These are phyloP conservation scores for Lithophane leautieri DNA, from an alignment of 2,888 invertebrate species.

Conservation along the genomic window DNA sequence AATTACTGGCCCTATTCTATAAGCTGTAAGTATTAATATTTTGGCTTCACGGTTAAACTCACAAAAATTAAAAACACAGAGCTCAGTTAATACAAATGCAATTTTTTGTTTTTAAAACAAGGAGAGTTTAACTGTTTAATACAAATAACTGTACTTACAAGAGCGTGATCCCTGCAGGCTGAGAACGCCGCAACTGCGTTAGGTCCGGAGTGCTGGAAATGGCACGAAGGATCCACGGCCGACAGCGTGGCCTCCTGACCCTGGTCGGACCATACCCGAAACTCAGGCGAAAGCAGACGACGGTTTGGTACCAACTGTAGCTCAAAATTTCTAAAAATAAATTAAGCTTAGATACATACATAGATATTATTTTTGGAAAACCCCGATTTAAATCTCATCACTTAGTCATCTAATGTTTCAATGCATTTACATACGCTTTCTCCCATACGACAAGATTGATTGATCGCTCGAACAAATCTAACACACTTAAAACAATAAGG, in stretches of 20 bases:
- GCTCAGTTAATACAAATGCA: background rate
- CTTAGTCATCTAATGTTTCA: constrained; percentile 41
- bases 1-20: background rate
- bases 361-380: constrained; percentile 7
- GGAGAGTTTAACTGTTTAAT: background rate
- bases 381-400: constrained; percentile 21
- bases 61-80: background rate
- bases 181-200: constrained; percentile 92
- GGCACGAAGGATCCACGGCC: constrained; percentile 88
- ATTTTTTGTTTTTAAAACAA: background rate
- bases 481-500: constrained; percentile 51
- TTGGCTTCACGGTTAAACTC: background rate
- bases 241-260: constrained; percentile 83
- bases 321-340: constrained; percentile 88
- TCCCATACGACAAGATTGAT: constrained; percentile 42
- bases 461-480: constrained; percentile 38
- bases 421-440: constrained; percentile 50
- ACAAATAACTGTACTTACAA: constrained; percentile 86
- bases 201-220: constrained; percentile 91
- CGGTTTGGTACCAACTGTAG: constrained; percentile 92
- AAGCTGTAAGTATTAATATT: background rate
- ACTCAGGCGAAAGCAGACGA: constrained; percentile 90
- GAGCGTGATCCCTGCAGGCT: constrained; percentile 91
- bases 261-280: constrained; percentile 90
- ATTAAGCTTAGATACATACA: constrained; percentile 32